Conservation (phyloP, 92 coral and sea anemone species). For the Virgularia gustaviana region DNA sequence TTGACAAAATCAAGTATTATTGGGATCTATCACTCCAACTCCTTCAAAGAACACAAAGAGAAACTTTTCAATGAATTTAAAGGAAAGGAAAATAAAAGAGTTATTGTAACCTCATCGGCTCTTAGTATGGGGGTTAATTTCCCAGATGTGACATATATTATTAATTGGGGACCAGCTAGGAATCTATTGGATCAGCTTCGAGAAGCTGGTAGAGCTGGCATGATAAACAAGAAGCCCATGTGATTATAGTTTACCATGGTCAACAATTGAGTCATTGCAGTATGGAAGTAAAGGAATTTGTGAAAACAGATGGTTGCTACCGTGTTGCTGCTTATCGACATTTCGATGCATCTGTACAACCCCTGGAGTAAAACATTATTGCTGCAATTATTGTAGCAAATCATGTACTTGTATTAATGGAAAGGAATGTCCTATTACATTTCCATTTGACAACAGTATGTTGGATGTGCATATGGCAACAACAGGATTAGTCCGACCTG, state of each 20-base stretch:
- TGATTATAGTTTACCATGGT: conserved; percentile 13
- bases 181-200: conserved; percentile 8
- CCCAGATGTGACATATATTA: not conserved
- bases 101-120: not conserved
- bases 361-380: not conserved
- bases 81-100: not conserved
- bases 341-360: not conserved
- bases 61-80: not conserved
- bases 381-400: not conserved
- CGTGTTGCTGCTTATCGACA: not conserved
- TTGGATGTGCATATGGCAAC: not conserved
- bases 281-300: not conserved
- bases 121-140: not conserved
- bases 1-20: not conserved
- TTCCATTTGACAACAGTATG: not conserved
- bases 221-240: not conserved
- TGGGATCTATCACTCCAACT: not conserved
- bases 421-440: not conserved
- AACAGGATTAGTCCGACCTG: not conserved
- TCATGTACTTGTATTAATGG: not conserved
- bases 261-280: not conserved
- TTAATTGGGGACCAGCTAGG: conserved; percentile 8
- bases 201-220: conserved; percentile 10
- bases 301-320: not conserved
- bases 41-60: not conserved